Base-by-base conservation (phyloP, 1,140 invertebrate species). In the silkworm (Bombyx mori) region DNA sequence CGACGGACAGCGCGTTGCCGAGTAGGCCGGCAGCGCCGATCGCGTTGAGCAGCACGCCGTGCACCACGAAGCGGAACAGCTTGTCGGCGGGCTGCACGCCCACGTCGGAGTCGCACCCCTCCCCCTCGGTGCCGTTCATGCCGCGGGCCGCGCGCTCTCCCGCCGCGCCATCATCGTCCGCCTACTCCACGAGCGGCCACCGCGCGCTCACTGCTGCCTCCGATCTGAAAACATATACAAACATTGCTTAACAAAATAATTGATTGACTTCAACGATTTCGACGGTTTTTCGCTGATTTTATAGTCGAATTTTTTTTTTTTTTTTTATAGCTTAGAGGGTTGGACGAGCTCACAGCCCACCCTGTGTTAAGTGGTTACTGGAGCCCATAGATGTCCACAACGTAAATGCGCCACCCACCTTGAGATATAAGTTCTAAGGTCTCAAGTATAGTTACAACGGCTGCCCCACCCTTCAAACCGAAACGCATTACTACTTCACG, bases 1-100 rank as follows among this genome's bases (percentile, higher is more conserved):
- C 92, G 89, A 98, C 96, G 1, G 95, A 95, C 12, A 98, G 93
- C 26, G 93, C 89, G 79, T 98, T 98, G 55, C 96, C 96, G 2
- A 98, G 87, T 43, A 98, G 92, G 0, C 97, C 97, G 42, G 96
- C 92, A 0, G 94, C 71, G 52, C 95, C 95, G 10, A 98, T 91
- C 9, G 93, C 75, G 72, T 96, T 96, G 9, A 97, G 89, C 48
- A 97, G 82, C 48, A 98, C 90, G 12, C 96, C 96, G 77, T 94
- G 94, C 42, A 94, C 91, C 73, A 96, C 90, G 86, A 97, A 97
- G 62, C 95, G 92, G 63, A 94, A 92, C 56, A 93, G 77, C 48
- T 89, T 88, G 61, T 88, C 86, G 50, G 61, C 62, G 49, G 61
- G 66, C 63, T 75, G 75, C 64, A 88, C 88, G 62, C 86, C 77